phyloP scores from a whole-genome alignment of 2,888 invertebrate genomes.

The Miltochrista miniata region DNA sequence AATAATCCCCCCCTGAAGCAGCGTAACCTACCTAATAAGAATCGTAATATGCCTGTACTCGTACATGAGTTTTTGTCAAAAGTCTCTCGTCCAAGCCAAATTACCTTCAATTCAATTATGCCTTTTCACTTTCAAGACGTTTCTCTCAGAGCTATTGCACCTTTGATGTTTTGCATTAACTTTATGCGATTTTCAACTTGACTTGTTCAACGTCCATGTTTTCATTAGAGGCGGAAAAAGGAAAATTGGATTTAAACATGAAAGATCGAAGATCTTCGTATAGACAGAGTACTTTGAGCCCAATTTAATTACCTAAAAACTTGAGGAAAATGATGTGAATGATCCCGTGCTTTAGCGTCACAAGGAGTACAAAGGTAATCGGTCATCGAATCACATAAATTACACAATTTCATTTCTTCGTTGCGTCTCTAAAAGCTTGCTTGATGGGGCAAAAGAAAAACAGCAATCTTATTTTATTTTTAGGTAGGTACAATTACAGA shows the following conservation, averaged over 20 bases:
- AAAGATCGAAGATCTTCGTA: constrained; percentile 53
- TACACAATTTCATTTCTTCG: no score
- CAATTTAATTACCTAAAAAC: constrained; percentile 58
- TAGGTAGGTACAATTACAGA: no score
- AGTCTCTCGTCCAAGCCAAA: constrained; percentile 21
- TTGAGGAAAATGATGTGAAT: constrained; percentile 33
- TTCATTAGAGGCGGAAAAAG: constrained; percentile 57
- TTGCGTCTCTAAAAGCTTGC: no score
- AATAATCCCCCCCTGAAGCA: no score
- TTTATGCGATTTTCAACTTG: constrained; percentile 65
- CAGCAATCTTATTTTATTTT: no score
- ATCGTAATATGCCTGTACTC: neutral
- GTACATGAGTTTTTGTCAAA: constrained; percentile 16
- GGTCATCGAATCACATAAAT: constrained; percentile 5
- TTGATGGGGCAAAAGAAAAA: no score
- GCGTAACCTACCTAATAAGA: no score
- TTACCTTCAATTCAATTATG: constrained; percentile 37
- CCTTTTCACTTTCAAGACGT: constrained; percentile 32
- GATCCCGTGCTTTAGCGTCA: constrained; percentile 12
- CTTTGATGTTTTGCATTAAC: constrained; percentile 62
- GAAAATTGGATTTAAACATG: constrained; percentile 64
- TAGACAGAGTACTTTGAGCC: constrained; percentile 43
- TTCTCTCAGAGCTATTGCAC: constrained; percentile 34
- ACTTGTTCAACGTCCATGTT: constrained; percentile 55
- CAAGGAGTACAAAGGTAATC: constrained; percentile 14